Evolutionary conservation across 64 coral and sea anemone species (phyloP), one percentile per base, ranked within the genome.

Genomic region (Cladopsammia gracilis): DNA sequence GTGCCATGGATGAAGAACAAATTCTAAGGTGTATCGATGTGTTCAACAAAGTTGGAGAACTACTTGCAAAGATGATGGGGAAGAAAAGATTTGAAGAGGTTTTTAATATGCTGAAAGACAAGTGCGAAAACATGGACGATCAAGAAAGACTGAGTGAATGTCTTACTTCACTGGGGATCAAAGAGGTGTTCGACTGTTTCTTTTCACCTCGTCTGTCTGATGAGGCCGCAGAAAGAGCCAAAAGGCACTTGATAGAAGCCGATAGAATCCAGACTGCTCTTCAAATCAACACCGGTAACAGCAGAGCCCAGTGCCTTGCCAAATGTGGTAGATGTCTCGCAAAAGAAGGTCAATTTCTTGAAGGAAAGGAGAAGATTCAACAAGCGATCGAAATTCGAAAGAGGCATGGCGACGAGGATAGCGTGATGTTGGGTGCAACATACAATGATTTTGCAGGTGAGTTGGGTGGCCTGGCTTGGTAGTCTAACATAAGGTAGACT

Each of bases 401-500:
- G 53, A 48, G 18, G 14, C 44, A 71, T 45, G 76, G 53, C 10
- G 7, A 90, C 20, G 44, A 34, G 16, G 48, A 70, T 34, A 69
- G 48, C 19, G 89, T 81, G 20, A 71, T 90, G 89, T 75, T 90
- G 24, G 76, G 25, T 71, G 89, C 62, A 59, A 71, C 48, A 53
- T 82, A 81, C 25, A 90, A 90, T 57, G 89, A 90, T 24, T 14
- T 70, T 64, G 89, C 76, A 70, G 89, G 89, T 89, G 7, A 48
- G 70, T 34, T n/a, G n/a, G n/a, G n/a, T n/a, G n/a, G n/a, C n/a
- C n/a, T n/a, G n/a, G n/a, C n/a, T 34, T 34, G 34, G 34, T 34
- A 2, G 34, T 34, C 34, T 34, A 34, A 34, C 34, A 34, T 34
- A 34, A 34, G 2, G 34, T 34, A 34, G 34, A 34, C 34, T 34